phyloP scores from a whole-genome alignment of 2,888 invertebrate species.

The Siphonodentalium dalli region DNA sequence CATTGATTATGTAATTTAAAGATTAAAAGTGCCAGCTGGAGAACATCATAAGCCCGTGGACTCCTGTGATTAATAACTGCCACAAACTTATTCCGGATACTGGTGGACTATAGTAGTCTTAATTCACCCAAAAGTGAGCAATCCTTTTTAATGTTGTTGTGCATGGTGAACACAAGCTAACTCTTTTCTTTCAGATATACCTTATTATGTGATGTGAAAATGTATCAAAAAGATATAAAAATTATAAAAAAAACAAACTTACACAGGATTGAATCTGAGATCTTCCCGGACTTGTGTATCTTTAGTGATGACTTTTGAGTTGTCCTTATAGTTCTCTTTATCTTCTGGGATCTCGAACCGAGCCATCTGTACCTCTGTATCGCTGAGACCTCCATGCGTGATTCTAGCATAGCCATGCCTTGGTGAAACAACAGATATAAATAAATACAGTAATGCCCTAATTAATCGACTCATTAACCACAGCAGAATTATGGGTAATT shows the following conservation, averaged over 20 bases:
- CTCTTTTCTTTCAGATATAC: background rate
- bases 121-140: no score
- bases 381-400: slow-evolving; percentile 63
- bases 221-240: background rate
- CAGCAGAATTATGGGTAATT: no score
- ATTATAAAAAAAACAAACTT: slow-evolving; percentile 16
- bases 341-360: slow-evolving; percentile 53
- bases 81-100: no score
- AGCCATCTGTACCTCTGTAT: slow-evolving; percentile 64
- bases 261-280: slow-evolving; percentile 49
- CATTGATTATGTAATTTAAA: no score
- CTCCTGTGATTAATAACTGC: no score
- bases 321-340: slow-evolving; percentile 44
- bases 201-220: background rate
- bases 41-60: no score
- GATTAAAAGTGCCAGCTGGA: no score
- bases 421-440: slow-evolving; percentile 2
- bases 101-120: no score
- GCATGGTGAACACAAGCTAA: no score
- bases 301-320: slow-evolving; percentile 39
- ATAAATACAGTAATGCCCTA: no score
- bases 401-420: slow-evolving; percentile 64
- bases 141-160: no score
- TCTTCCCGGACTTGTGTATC: slow-evolving; percentile 34
- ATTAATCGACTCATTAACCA: no score